Base-by-base conservation (phyloP, 2,888 invertebrate species). In the Agapostemon virescens region DNA sequence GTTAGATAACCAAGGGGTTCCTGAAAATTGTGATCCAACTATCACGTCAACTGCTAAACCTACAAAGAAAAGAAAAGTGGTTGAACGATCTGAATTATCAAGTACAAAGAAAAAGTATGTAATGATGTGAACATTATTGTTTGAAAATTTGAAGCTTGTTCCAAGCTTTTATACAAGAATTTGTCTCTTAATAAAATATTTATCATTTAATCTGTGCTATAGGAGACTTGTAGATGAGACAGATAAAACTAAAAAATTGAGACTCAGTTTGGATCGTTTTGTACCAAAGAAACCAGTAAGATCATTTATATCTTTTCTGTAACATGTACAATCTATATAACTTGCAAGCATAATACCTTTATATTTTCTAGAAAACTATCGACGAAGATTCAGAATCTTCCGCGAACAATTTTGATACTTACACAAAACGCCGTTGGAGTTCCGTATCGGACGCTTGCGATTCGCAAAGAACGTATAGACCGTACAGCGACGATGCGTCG, bases 31-130 rank as follows among this genome's bases (percentile, higher is more conserved):
- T 71, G 85, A 92, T 78, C 89, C 91, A 13, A 92, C 93, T 82
- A 78, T 88, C 66, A 95, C 95, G 9, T 95, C 96, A 0, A 93
- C 95, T 42, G 90, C 95, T 63, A 95, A 94, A 89, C 94, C 95
- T 13, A 94, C 94, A 0, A 95, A 95, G 79, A 96, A 96, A 90
- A 93, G 96, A 72, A 96, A 95, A 92, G 94, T 93, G 64, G 80
- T 92, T 33, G 95, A 96, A 80, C 89, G 93, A 20, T 92, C 93
- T 55, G 94, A 93, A 81, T 95, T 95, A 45, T 93, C 95, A 88
- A 95, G 95, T 89, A 93, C 94, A 23, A 96, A 96, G 92, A 96
- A 95, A 89, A 96, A 95, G 96, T 96, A 91, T 90, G 91, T 83
- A 49, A 11, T 20, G 40, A 55, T 20, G 30, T 33, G 6, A 36